These are phyloP conservation scores for Pogonomyrmex californicus DNA, from an alignment of 1,140 invertebrate species.

Conservation along the genomic window DNA sequence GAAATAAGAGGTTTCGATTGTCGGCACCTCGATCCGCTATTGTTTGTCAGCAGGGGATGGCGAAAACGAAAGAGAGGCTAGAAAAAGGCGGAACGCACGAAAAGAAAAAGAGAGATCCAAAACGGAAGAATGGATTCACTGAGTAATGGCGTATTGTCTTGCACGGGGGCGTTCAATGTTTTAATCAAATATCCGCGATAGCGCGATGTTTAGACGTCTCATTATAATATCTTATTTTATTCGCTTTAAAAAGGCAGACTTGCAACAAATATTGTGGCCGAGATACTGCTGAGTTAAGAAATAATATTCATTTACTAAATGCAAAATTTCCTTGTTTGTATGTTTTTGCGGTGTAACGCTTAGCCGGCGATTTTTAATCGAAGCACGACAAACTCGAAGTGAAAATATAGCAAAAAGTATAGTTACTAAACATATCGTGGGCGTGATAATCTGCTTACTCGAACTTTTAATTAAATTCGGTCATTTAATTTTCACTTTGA, in stretches of 20 bases:
- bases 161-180: not conserved
- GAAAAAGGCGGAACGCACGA: slow-evolving; percentile 35
- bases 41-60: slow-evolving; percentile 42
- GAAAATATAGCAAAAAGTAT: not conserved
- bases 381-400: not conserved
- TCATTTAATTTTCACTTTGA: slow-evolving; percentile 32
- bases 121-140: slow-evolving; percentile 14
- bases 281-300: not conserved
- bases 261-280: not conserved
- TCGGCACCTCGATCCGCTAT: slow-evolving; percentile 19
- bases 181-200: slow-evolving; percentile 22
- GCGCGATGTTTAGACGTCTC: not conserved
- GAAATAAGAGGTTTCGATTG: slow-evolving; percentile 50
- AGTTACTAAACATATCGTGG: slow-evolving; percentile 20
- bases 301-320: not conserved
- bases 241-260: not conserved
- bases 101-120: slow-evolving; percentile 32
- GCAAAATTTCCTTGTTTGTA: slow-evolving; percentile 33
- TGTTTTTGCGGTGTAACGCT: slow-evolving; percentile 19
- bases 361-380: slow-evolving; percentile 50
- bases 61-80: slow-evolving; percentile 25
- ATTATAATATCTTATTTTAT: slow-evolving; percentile 3
- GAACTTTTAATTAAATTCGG: slow-evolving; percentile 53
- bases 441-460: slow-evolving; percentile 34
- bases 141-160: slow-evolving; percentile 14